Evolutionary conservation across 2,888 invertebrate species (phyloP).

Genomic region (Mythimna pallens): DNA sequence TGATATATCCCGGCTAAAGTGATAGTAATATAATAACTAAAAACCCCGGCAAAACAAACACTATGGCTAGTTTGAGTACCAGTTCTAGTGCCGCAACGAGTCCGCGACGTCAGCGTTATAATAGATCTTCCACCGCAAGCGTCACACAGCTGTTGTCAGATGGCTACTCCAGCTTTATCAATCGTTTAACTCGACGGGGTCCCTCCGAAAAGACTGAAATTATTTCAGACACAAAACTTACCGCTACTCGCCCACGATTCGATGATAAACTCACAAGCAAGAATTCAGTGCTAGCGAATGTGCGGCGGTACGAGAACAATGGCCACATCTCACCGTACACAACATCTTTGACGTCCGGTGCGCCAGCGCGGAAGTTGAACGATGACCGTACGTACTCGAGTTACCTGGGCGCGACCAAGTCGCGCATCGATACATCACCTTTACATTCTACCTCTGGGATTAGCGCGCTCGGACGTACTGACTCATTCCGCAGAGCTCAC

Average conservation of each 20-base stretch:
- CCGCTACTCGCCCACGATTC: slow-evolving; percentile 79
- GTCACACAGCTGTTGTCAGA: slow-evolving; percentile 96
- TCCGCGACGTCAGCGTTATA: slow-evolving; percentile 93
- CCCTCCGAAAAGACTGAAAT: slow-evolving; percentile 93
- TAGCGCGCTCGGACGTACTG: slow-evolving; percentile 84
- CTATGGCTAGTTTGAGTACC: slow-evolving; percentile 83
- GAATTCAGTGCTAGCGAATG: slow-evolving; percentile 80
- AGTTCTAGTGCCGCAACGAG: slow-evolving; percentile 84
- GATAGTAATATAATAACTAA: slow-evolving; percentile 64
- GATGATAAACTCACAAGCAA: slow-evolving; percentile 85
- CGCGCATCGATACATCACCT: slow-evolving; percentile 84
- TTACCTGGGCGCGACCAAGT: slow-evolving; percentile 82
- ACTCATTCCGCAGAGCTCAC: slow-evolving; percentile 87
- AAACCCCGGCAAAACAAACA: slow-evolving; percentile 60
- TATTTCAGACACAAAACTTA: slow-evolving; percentile 79
- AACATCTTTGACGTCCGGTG: slow-evolving; percentile 78
- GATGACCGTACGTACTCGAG: slow-evolving; percentile 85
- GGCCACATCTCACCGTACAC: slow-evolving; percentile 85
- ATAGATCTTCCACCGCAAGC: slow-evolving; percentile 94
- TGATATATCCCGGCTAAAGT: slow-evolving; percentile 84
- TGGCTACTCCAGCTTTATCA: slow-evolving; percentile 96
- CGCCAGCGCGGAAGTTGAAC: slow-evolving; percentile 78
- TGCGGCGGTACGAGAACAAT: slow-evolving; percentile 86
- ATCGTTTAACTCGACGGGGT: slow-evolving; percentile 94
- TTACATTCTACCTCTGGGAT: slow-evolving; percentile 82